A percentile compares a stretch with the other conserved stretches of the same genome.
These are phyloP conservation scores for Halichoerus grypus DNA, from an alignment of 2,113 vertebrate species.

Conservation along the genomic window DNA sequence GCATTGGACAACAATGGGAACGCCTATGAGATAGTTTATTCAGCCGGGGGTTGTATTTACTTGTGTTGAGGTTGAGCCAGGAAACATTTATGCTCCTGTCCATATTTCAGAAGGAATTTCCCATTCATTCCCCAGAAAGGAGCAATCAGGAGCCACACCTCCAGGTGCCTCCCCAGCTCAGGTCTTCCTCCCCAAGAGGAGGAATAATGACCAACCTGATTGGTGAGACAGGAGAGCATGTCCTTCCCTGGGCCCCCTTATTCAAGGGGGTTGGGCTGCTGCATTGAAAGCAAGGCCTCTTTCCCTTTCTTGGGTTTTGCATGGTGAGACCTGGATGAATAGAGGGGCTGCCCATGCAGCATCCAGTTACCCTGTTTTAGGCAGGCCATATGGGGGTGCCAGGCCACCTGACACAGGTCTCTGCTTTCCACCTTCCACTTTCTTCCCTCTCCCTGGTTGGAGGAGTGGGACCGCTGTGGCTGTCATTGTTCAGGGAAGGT, in stretches of 20 bases:
- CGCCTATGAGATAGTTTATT: neutral
- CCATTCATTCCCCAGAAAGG: neutral
- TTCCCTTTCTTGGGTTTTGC: neutral
- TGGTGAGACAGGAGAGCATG: neutral
- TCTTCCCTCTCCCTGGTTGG: neutral
- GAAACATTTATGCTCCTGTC: conserved; percentile 46
- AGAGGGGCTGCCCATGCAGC: neutral
- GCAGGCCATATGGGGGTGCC: no score
- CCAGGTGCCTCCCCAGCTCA: neutral
- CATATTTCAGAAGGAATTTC: conserved; percentile 30
- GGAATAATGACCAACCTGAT: neutral
- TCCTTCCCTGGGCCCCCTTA: neutral
- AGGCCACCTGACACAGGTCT: neutral
- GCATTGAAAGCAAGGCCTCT: neutral
- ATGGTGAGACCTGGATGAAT: neutral
- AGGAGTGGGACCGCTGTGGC: neutral
- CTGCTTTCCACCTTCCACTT: neutral
- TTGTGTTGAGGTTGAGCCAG: conserved; percentile 47
- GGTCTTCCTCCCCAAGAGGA: neutral
- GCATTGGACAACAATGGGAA: neutral
- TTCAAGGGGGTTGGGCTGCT: neutral
- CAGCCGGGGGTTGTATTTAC: conserved; percentile 18
- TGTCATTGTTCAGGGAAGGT: neutral
- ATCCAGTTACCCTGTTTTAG: neutral
- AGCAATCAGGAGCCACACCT: neutral